These are phyloP conservation scores for Drepanosiphum platanoidis DNA, from an alignment of 2,888 invertebrate species.

Conservation along the genomic window DNA sequence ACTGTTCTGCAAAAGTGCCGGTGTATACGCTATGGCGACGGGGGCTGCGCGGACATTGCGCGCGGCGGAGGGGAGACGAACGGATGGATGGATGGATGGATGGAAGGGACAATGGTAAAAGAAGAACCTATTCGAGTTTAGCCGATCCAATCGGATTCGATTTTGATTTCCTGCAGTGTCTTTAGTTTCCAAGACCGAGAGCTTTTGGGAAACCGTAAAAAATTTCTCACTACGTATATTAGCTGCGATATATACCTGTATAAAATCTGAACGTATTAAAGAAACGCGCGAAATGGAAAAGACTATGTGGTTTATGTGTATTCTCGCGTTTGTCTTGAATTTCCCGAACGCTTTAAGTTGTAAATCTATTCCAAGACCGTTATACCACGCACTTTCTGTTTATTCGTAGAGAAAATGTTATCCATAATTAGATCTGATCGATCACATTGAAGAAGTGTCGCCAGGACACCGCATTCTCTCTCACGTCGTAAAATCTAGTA, in stretches of 20 bases:
- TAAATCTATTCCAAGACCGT: no score
- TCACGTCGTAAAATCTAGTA: no score
- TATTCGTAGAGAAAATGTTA: no score
- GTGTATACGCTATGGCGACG: background rate
- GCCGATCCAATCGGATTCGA: conserved; percentile 53
- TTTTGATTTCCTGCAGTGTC: conserved; percentile 51
- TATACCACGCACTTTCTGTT: no score
- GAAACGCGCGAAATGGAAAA: background rate
- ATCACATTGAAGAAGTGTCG: no score
- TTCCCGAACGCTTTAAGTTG: no score
- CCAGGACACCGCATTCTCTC: no score
- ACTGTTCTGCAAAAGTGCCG: background rate
- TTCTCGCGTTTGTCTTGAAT: no score
- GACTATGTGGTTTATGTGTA: background rate
- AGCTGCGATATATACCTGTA: no score
- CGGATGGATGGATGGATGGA: background rate
- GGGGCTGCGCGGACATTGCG: background rate
- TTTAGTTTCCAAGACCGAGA: conserved; percentile 19
- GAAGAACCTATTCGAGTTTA: conserved; percentile 28
- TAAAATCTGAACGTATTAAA: background rate
- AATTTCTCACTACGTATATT: background rate
- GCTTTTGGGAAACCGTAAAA: conserved; percentile 2
- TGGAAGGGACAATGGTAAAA: background rate
- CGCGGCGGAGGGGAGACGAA: background rate
- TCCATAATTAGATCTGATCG: no score